phyloP scores from a whole-genome alignment of 2,113 vertebrate species.

The Mormoops blainvillei region DNA sequence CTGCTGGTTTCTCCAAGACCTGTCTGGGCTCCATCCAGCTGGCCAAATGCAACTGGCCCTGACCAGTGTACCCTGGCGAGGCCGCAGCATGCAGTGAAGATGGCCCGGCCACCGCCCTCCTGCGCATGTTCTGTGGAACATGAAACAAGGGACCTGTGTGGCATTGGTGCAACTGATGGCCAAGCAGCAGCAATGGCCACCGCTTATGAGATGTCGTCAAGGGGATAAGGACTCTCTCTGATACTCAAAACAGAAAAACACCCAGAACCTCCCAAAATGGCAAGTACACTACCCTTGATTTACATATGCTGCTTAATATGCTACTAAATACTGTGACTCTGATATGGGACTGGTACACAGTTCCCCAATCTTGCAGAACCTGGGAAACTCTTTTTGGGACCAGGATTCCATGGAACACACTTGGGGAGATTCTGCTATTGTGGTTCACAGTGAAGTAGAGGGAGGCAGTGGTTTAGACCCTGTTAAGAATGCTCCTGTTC shows the following conservation, averaged over 20 bases:
- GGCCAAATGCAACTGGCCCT: neutral
- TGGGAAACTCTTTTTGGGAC: neutral
- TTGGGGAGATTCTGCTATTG: neutral
- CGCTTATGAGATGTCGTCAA: neutral
- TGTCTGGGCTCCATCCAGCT: neutral
- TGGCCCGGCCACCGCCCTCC: neutral
- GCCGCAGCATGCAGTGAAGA: accelerated
- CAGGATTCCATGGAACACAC: neutral
- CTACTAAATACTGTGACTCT: neutral
- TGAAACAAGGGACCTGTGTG: accelerated
- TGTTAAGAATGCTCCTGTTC: neutral
- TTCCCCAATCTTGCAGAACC: neutral
- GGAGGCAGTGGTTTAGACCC: neutral
- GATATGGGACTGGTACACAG: neutral
- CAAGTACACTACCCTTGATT: neutral
- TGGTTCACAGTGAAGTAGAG: neutral
- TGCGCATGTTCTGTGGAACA: neutral
- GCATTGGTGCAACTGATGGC: no score
- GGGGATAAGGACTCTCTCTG: neutral
- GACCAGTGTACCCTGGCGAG: no score
- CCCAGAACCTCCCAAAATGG: neutral
- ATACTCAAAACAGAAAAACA: neutral
- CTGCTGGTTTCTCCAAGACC: neutral
- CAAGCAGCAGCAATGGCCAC: neutral
- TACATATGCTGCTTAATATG: neutral